Percentiles rank a stretch among this genome's conserved stretches.
Conservation (phyloP, 2,113 vertebrate genomes). For the Enhydra lutris region DNA sequence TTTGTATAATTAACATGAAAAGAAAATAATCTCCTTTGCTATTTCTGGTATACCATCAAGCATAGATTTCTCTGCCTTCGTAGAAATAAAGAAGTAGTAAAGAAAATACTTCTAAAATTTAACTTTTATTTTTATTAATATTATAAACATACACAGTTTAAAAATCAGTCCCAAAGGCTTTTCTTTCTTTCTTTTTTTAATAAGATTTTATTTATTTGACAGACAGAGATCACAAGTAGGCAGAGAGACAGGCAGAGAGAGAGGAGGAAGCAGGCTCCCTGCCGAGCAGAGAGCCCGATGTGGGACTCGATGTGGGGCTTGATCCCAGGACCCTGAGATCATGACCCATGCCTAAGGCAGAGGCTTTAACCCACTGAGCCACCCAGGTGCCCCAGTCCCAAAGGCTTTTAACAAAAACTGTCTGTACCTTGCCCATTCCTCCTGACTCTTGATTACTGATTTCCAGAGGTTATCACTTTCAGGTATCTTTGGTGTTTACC, state of each 20-base stretch:
- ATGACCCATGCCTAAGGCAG: too few species aligned
- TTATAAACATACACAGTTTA: neutral
- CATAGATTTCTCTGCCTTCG: neutral
- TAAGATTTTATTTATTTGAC: too few species aligned
- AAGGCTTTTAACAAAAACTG: neutral
- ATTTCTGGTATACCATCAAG: neutral
- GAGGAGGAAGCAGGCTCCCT: too few species aligned
- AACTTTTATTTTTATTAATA: neutral
- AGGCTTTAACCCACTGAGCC: too few species aligned
- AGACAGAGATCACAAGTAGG: too few species aligned
- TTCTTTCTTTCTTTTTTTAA: neutral
- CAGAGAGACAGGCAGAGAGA: too few species aligned
- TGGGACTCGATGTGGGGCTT: too few species aligned
- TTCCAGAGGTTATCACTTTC: neutral
- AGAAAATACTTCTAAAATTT: neutral
- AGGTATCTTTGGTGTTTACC: neutral
- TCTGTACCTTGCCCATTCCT: neutral
- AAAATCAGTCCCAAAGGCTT: neutral
- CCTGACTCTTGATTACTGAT: neutral
- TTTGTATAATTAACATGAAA: conserved; percentile 4
- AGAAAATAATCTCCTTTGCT: neutral
- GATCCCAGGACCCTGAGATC: too few species aligned
- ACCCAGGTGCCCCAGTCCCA: too few species aligned
- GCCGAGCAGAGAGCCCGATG: too few species aligned
- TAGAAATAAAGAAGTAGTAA: neutral